Evolutionary conservation across 2,888 invertebrate species (phyloP).

Genomic region (Brenthis ino): DNA sequence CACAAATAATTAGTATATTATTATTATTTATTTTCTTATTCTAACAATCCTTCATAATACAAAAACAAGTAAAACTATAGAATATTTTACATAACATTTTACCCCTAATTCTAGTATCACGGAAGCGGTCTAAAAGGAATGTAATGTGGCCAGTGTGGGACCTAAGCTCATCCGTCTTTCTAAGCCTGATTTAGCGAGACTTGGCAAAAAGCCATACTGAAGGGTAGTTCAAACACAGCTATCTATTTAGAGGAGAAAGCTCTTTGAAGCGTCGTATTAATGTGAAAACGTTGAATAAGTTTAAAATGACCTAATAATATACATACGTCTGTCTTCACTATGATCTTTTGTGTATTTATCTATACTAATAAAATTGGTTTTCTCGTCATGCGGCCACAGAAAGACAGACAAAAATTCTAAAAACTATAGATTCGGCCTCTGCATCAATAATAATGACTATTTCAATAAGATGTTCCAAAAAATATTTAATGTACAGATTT

Average conservation of each 20-base stretch:
- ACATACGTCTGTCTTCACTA: not conserved
- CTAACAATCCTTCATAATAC: not conserved
- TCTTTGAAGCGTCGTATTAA: conserved; percentile 1
- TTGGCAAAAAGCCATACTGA: conserved; percentile 34
- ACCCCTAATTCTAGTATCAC: conserved; percentile 23
- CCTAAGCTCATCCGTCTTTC: conserved; percentile 35
- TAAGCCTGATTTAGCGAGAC: conserved; percentile 39
- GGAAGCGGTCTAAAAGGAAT: conserved; percentile 30
- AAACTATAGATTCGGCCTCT: no score
- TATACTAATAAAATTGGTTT: not conserved
- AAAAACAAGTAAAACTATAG: not conserved
- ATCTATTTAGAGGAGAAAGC: conserved; percentile 12
- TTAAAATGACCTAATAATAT: not conserved
- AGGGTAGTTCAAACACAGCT: conserved; percentile 19
- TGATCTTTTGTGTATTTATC: not conserved
- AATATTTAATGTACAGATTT: no score
- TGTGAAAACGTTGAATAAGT: conserved; percentile 4
- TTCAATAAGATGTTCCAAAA: no score
- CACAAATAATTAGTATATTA: no score
- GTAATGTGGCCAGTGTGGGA: conserved; percentile 35
- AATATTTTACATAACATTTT: conserved; percentile 18
- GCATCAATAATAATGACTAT: no score
- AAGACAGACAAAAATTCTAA: no score
- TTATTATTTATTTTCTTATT: no score
- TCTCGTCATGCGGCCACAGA: no score